Conservation (phyloP, 35 echinoderm and acorn worm species). For the Apostichopus japonicus region DNA sequence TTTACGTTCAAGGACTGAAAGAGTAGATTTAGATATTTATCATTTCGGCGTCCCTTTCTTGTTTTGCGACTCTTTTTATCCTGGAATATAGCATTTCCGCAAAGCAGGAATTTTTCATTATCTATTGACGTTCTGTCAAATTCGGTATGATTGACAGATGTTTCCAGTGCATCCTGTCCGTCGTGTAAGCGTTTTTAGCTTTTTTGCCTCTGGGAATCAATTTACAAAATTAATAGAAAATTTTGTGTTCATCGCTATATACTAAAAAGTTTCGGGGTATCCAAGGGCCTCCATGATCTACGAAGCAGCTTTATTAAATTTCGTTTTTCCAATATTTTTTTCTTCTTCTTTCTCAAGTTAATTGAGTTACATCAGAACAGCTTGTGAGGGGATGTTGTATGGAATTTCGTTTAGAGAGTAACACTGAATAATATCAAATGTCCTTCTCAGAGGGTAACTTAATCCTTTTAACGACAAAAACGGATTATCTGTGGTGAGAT, state of each 20-base stretch:
- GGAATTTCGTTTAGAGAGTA: background rate
- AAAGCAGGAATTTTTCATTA: no score
- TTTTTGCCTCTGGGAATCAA: background rate
- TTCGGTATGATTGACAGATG: background rate
- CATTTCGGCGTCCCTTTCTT: no score
- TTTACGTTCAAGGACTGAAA: no score
- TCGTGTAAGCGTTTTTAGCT: background rate
- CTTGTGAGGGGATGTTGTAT: background rate
- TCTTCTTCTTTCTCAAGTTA: background rate
- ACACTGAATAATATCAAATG: background rate
- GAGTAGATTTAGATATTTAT: no score
- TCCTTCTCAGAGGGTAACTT: background rate
- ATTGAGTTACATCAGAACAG: background rate
- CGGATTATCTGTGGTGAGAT: no score
- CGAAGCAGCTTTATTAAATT: background rate
- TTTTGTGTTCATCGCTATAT: background rate
- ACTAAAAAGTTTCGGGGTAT: background rate
- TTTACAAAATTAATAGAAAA: background rate
- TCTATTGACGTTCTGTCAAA: background rate
- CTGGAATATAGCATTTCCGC: no score
- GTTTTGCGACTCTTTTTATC: no score
- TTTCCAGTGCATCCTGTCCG: background rate
- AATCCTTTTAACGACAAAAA: no score
- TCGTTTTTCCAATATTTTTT: background rate
- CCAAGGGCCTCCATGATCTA: background rate